phyloP scores from a whole-genome alignment of 2,113 vertebrate species.

The Strix uralensis region DNA sequence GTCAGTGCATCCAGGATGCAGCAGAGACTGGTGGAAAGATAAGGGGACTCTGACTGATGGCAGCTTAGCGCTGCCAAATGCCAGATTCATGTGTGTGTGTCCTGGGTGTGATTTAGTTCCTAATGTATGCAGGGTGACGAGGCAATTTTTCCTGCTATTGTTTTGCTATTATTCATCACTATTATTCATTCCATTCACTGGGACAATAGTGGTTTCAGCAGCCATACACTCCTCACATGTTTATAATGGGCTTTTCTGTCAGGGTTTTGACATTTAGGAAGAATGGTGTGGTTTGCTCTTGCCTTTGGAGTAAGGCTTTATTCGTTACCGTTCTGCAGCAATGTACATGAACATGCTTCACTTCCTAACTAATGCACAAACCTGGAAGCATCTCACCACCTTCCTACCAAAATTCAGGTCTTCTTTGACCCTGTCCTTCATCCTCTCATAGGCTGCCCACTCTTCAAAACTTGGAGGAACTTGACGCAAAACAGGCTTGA shows the following conservation, averaged over 20 bases:
- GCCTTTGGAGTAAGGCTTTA: background rate
- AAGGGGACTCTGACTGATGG: background rate
- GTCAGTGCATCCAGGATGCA: background rate
- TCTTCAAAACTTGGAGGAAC: background rate
- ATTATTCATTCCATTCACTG: conserved; percentile 9
- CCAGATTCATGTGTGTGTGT: fast-evolving
- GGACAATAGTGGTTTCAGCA: background rate
- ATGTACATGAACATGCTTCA: background rate
- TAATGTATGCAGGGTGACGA: background rate
- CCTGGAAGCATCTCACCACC: background rate
- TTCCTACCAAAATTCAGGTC: background rate
- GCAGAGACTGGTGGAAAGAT: conserved; percentile 19
- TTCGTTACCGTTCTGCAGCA: background rate
- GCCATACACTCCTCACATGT: background rate
- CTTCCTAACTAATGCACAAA: background rate
- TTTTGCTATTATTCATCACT: conserved; percentile 27
- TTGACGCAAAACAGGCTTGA: fast-evolving
- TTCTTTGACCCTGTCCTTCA: background rate
- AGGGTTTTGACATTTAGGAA: background rate
- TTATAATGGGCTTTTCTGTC: background rate
- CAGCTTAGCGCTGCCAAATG: background rate
- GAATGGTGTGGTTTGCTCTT: background rate
- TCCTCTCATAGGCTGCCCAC: fast-evolving
- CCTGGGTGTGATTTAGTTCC: conserved; percentile 31
- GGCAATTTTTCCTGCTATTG: conserved; percentile 16